Evolutionary conservation across 2,113 vertebrate species (phyloP).

Genomic region (Coturnix japonica): DNA sequence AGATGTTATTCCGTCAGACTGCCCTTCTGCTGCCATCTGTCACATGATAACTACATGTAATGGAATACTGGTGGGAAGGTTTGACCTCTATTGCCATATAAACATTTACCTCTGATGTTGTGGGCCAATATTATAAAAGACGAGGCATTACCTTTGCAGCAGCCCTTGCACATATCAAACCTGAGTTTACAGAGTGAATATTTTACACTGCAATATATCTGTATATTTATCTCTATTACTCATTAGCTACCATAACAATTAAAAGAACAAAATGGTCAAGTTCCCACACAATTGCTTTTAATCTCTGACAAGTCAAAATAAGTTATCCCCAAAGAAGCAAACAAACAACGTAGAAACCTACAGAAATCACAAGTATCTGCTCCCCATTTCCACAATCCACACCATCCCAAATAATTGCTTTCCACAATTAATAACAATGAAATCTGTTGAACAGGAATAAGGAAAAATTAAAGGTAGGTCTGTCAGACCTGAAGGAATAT

Average conservation of each 20-base stretch:
- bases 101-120: too few relatives aligned
- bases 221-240: background rate
- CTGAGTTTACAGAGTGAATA: background rate
- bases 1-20: too few relatives aligned
- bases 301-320: background rate
- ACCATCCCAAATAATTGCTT: background rate
- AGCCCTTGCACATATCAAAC: background rate
- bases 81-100: too few relatives aligned
- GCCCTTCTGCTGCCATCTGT: too few relatives aligned
- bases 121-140: too few relatives aligned
- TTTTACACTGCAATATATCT: background rate
- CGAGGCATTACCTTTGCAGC: too few relatives aligned
- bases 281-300: background rate
- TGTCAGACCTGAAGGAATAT: background rate
- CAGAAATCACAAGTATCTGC: background rate
- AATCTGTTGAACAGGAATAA: background rate
- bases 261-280: rapidly evolving
- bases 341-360: background rate
- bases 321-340: rapidly evolving
- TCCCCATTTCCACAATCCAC: background rate
- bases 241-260: background rate
- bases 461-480: background rate
- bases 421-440: background rate
- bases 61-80: too few relatives aligned
- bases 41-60: too few relatives aligned